Base-by-base conservation (phyloP, 1,140 invertebrate genomes). In the Babylonia areolata region DNA sequence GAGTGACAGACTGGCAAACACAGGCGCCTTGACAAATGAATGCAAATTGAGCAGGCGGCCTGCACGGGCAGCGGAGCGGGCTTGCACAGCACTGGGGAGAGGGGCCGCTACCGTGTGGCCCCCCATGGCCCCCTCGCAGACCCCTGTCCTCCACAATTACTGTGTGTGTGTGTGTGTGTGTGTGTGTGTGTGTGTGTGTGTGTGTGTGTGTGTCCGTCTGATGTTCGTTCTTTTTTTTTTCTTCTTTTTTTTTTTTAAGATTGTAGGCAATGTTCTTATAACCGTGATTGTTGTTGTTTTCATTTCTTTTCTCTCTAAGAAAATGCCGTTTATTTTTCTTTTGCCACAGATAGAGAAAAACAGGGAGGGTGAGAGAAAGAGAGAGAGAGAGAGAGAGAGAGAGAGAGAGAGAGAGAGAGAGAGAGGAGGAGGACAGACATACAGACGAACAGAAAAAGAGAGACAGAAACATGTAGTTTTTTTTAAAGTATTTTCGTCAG, bases 11-110 rank as follows among this genome's bases (percentile, higher is more conserved):
- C 2, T 2, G 40, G 46, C 42, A 51, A 80, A 80, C 78, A 80
- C 42, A 6, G 78, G 46, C 42, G 46, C 78, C 78, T 54, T 51
- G 78, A 80, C 78, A 51, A 80, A 51, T 80, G 78, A 80, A 80
- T 80, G 78, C 78, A 80, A 80, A 80, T 80, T 80, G 78, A 80
- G 5, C 78, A 80, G 37, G 33, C 37, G 31, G 33, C 23, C 35
- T 75, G 46, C 46, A 51, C 9, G 46, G 46, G 46, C 46, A 17
- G 37, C 77, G 37, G 17, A 11, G 9, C 39, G 20, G 31, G 73
- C 77, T n/a, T 79, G 77, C 37, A 40, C 28, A 20, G 17, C 73
- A 37, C 33, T 77, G 3, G 31, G 33, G 37, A 79, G 23, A 46
- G 23, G 35, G 35, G 71, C 35, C 71, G 71, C 35, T 73, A 73